A percentile compares a stretch with the other conserved stretches of the same genome.
Conservation (phyloP, 2,797 vertebrate species). For the Dermochelys coriacea region DNA sequence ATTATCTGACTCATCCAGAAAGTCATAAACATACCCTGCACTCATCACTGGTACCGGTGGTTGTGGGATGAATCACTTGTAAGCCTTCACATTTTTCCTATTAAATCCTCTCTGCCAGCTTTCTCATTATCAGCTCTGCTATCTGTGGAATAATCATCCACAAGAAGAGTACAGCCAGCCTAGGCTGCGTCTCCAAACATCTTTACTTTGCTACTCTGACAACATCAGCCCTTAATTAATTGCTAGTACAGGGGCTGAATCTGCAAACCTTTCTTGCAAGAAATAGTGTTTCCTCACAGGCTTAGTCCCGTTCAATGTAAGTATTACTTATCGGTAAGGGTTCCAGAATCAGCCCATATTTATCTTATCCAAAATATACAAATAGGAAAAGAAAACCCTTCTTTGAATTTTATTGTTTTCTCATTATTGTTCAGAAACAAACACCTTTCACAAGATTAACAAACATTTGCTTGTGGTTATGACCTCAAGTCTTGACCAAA, state of each 20-base stretch:
- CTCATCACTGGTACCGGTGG: constrained; percentile 37
- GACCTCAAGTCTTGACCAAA: neutral
- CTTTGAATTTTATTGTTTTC: neutral
- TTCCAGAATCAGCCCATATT: neutral
- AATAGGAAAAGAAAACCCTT: neutral
- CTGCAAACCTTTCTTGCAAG: neutral
- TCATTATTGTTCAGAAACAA: neutral
- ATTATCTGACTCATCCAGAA: constrained; percentile 56
- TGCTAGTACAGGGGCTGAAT: neutral
- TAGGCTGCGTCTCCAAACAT: neutral
- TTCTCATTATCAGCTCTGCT: constrained; percentile 48
- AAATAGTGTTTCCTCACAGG: neutral
- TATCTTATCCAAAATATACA: neutral
- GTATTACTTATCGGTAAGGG: neutral
- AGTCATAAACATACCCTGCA: neutral
- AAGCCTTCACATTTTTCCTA: constrained; percentile 42
- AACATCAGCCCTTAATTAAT: neutral
- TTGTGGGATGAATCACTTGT: constrained; percentile 51
- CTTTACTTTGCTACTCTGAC: neutral
- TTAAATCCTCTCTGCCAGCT: constrained; percentile 15
- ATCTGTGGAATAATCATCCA: neutral
- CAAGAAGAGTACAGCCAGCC: neutral
- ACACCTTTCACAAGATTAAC: neutral
- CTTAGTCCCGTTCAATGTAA: neutral
- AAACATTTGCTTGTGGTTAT: neutral